Percentiles rank a stretch among this genome's conserved stretches.
These are phyloP conservation scores for Thunnus thynnus DNA, from an alignment of 2,113 vertebrate species.

Conservation along the genomic window DNA sequence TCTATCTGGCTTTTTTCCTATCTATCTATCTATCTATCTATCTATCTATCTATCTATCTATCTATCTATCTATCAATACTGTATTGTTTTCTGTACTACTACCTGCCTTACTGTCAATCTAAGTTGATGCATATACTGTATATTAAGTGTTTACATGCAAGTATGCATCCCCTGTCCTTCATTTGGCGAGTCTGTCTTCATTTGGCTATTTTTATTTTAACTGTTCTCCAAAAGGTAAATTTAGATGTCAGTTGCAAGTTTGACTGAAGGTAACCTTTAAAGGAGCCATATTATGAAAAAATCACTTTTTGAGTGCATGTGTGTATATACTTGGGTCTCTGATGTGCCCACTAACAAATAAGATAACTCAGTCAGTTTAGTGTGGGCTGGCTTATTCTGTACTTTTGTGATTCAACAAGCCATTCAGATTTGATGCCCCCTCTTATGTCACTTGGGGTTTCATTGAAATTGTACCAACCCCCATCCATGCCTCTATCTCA, in stretches of 20 bases:
- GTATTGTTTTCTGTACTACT: not conserved
- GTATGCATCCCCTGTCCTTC: not conserved
- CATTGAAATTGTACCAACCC: too few relatives aligned
- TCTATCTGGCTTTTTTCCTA: not conserved
- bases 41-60: not conserved
- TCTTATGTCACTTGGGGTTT: too few relatives aligned
- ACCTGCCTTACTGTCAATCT: not conserved
- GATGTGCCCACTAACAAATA: too few relatives aligned
- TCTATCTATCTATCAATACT: not conserved
- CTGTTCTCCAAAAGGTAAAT: constrained; percentile 44
- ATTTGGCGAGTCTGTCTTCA: not conserved
- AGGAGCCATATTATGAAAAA: too few relatives aligned
- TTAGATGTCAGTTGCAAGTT: constrained; percentile 43
- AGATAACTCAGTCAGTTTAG: too few relatives aligned
- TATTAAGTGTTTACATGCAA: not conserved
- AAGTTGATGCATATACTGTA: not conserved
- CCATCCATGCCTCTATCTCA: too few relatives aligned
- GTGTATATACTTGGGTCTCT: too few relatives aligned
- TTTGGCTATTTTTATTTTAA: not conserved
- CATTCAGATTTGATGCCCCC: too few relatives aligned
- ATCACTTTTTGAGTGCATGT: too few relatives aligned
- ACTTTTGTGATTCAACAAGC: too few relatives aligned
- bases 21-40: not conserved
- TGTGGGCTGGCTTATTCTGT: too few relatives aligned
- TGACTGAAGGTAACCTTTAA: constrained; percentile 26